These are phyloP conservation scores for Prinia subflava DNA, from an alignment of 2,113 vertebrate species.

Conservation along the genomic window DNA sequence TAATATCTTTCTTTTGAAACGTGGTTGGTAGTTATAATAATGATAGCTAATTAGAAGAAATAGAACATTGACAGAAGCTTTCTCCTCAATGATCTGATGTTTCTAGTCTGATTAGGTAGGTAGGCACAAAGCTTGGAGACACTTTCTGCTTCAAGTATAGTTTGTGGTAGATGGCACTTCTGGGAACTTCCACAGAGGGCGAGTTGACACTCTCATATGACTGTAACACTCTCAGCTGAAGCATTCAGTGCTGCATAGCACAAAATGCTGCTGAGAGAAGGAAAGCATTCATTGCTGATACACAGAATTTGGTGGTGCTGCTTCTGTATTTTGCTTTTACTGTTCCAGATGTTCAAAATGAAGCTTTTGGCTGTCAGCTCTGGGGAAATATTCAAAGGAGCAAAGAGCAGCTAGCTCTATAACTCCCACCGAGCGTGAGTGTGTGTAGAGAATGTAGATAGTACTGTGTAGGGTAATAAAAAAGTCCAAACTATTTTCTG, in stretches of 20 bases:
- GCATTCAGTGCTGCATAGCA: neutral
- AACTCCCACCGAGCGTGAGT: neutral
- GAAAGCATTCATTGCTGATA: neutral
- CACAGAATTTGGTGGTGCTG: neutral
- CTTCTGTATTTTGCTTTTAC: neutral
- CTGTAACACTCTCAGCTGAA: neutral
- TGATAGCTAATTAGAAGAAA: neutral
- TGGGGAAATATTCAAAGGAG: neutral
- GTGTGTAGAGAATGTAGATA: neutral
- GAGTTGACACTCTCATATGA: neutral
- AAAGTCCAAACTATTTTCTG: neutral
- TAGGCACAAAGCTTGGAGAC: neutral
- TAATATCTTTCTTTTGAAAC: neutral
- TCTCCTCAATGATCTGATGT: neutral
- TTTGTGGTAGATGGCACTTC: neutral
- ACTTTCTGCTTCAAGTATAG: neutral
- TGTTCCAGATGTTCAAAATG: constrained; percentile 27
- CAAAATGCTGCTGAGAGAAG: neutral
- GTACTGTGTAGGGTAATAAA: neutral
- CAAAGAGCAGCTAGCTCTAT: neutral
- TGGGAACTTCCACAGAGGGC: neutral
- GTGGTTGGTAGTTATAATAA: neutral
- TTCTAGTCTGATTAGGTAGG: neutral
- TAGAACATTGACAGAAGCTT: neutral
- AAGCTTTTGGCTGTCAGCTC: neutral